These are phyloP conservation scores for Cnemophilus loriae DNA, from an alignment of 2,113 vertebrate species.

Conservation along the genomic window DNA sequence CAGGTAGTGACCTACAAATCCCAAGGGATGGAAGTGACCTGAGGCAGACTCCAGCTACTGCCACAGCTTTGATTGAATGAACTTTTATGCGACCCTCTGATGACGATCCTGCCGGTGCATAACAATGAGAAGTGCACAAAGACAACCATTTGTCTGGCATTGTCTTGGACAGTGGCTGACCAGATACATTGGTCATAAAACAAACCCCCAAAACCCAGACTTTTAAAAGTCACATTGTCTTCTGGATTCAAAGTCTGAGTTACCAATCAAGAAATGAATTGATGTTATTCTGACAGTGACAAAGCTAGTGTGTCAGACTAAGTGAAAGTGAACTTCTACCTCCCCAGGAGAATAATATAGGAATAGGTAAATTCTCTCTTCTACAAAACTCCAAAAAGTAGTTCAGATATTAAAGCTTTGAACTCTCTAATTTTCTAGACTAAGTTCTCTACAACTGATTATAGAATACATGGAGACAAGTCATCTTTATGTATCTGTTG, in stretches of 20 bases:
- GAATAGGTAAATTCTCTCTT: background rate
- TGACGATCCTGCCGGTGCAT: slow-evolving; percentile 49
- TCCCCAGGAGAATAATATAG: background rate
- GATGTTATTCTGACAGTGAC: background rate
- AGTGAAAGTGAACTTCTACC: background rate
- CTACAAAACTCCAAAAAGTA: background rate
- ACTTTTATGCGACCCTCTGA: slow-evolving; percentile 61
- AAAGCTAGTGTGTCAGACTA: background rate
- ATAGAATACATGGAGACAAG: background rate
- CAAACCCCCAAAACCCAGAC: background rate
- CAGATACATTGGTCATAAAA: background rate
- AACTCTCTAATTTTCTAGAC: background rate
- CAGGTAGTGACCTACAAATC: slow-evolving; percentile 51
- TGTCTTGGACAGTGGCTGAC: background rate
- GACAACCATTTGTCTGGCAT: background rate
- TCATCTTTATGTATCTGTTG: background rate
- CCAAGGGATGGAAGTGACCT: slow-evolving; percentile 57
- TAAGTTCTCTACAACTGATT: background rate
- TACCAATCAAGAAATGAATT: background rate
- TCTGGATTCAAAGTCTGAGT: background rate
- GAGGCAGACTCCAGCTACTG: slow-evolving; percentile 49
- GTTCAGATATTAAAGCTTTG: background rate
- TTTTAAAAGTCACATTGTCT: background rate
- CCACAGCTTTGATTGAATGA: slow-evolving; percentile 70
- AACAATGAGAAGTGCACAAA: slow-evolving; percentile 56